These are phyloP conservation scores for Halcyon malimbica DNA, from an alignment of 2,113 vertebrate genomes.

Conservation along the genomic window DNA sequence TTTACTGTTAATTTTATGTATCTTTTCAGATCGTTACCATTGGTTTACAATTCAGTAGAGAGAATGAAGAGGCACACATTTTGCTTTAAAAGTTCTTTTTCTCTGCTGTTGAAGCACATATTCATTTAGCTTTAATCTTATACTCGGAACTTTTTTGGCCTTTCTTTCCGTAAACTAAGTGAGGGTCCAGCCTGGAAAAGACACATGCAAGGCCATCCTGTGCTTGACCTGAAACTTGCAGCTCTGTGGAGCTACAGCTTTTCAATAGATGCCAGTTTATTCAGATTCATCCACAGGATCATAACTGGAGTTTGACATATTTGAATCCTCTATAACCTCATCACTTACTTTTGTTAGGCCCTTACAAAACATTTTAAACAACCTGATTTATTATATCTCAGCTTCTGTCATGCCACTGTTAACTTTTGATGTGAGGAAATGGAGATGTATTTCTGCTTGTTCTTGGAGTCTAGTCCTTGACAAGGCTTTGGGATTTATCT, in stretches of 20 bases:
- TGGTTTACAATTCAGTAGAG: not conserved
- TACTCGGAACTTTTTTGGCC: not conserved
- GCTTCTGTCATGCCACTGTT: not conserved
- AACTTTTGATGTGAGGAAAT: not conserved
- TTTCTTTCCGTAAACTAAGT: not conserved
- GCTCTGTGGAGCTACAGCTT: not conserved
- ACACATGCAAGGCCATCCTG: not conserved
- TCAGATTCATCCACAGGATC: not conserved
- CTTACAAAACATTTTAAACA: slow-evolving; percentile 1
- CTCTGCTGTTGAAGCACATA: not conserved
- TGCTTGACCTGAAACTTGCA: not conserved
- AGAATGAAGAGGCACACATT: not conserved
- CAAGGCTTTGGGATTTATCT: not conserved
- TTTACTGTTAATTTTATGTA: not conserved
- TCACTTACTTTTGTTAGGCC: not conserved
- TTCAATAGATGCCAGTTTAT: not conserved
- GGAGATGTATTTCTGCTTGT: not conserved
- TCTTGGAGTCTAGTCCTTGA: not conserved
- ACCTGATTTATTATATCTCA: not conserved
- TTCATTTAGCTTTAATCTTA: not conserved
- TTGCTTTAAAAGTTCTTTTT: not conserved
- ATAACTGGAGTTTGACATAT: not conserved
- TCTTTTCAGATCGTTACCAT: not conserved
- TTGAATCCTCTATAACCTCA: not conserved
- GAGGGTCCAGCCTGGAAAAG: not conserved